Percentiles rank a stretch among this genome's conserved stretches.
Evolutionary conservation across 2,113 vertebrate species (phyloP).

Genomic region (Lycocorax pyrrhopterus): DNA sequence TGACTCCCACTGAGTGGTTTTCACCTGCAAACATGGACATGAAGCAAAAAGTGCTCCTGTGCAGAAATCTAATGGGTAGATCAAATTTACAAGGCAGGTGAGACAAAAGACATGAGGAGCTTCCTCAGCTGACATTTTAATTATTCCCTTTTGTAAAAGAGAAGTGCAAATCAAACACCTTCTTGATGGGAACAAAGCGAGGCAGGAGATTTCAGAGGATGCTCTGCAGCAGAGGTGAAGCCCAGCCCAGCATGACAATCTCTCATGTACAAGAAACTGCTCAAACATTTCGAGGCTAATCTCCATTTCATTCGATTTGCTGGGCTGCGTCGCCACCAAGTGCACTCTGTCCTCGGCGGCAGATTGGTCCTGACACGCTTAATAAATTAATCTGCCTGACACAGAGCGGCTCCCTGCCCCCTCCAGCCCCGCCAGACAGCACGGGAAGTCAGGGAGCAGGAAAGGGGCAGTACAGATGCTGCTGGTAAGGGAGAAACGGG

Average conservation of each 20-base stretch:
- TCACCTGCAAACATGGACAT: neutral
- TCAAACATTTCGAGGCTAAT: constrained; percentile 10
- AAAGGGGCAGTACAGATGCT: neutral
- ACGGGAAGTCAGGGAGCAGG: neutral
- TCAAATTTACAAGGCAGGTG: neutral
- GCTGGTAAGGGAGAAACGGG: neutral
- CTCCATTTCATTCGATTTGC: constrained; percentile 22
- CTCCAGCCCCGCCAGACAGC: neutral
- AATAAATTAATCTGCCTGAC: constrained; percentile 48
- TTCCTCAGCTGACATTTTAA: neutral
- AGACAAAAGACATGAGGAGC: neutral
- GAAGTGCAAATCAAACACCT: neutral
- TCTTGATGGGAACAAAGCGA: neutral
- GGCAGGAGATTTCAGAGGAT: neutral
- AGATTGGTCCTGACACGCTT: constrained; percentile 28
- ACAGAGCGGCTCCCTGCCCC: neutral
- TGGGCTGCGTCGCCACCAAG: neutral
- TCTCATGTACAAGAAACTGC: neutral
- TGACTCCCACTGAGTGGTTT: neutral
- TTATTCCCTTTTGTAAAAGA: neutral
- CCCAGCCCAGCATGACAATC: neutral
- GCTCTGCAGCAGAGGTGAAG: neutral
- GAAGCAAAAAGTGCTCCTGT: neutral
- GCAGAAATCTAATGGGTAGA: neutral
- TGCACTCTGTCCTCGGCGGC: neutral